A percentile compares a stretch with the other conserved stretches of the same genome.
phyloP scores from a whole-genome alignment of 2,888 invertebrate species.

The Leucophenga maculata region DNA sequence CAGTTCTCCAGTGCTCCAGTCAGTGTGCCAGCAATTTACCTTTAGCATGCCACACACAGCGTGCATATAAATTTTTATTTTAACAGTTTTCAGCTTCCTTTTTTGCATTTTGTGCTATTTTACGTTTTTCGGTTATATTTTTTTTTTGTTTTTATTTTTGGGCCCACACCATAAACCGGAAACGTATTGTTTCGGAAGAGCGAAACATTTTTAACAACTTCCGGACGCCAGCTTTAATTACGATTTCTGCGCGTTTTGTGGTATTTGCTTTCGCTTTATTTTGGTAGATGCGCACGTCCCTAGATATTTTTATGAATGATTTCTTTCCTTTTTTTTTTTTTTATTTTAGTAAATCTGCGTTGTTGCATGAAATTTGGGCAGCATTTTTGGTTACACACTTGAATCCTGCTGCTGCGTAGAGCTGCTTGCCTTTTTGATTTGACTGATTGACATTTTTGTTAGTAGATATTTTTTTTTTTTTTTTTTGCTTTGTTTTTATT shows the following conservation, averaged over 20 bases:
- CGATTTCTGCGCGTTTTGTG: conserved; percentile 13
- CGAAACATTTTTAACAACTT: conserved; percentile 41
- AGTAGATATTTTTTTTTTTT: not conserved
- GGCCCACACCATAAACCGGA: conserved; percentile 31
- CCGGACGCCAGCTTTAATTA: conserved; percentile 30
- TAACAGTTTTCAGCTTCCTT: conserved; percentile 12
- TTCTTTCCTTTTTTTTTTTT: conserved; percentile 17
- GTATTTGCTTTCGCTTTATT: conserved; percentile 24
- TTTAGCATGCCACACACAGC: not conserved
- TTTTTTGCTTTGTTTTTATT: not conserved
- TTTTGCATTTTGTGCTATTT: not conserved
- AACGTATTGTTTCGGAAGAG: conserved; percentile 46
- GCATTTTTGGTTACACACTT: conserved; percentile 16
- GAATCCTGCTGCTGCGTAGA: not conserved
- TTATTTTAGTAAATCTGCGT: conserved; percentile 19
- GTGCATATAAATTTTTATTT: conserved; percentile 4
- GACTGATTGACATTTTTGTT: not conserved
- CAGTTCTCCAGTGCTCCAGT: not conserved
- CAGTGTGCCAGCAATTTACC: conserved; percentile 28
- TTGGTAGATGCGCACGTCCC: not conserved
- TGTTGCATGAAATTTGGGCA: conserved; percentile 42
- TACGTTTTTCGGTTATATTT: too few species aligned
- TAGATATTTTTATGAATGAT: not conserved
- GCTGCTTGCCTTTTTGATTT: too few species aligned
- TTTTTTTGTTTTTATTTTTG: not conserved